Evolutionary conservation across 2,888 invertebrate genomes (phyloP).

Genomic region (Synergus itoensis): DNA sequence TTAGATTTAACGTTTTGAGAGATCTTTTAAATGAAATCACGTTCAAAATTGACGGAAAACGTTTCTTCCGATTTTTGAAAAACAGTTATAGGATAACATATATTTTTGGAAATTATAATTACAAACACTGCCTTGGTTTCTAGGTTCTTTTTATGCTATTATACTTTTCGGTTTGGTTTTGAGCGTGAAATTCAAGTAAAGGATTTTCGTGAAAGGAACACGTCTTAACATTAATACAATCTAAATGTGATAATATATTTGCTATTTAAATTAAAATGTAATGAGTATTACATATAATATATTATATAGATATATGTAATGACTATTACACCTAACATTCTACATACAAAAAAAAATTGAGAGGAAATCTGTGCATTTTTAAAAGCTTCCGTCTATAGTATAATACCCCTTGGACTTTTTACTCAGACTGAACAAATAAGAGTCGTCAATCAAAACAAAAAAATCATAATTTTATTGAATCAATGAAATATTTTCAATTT

Average conservation of each 20-base stretch:
- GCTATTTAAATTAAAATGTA: constrained; percentile 71
- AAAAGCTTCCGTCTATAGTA: neutral
- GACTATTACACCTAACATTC: constrained; percentile 20
- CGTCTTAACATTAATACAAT: constrained; percentile 77
- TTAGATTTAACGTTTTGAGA: constrained; percentile 66
- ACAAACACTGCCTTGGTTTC: neutral
- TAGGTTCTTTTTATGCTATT: constrained; percentile 1
- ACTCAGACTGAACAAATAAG: neutral
- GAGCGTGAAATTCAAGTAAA: constrained; percentile 48
- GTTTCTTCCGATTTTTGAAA: constrained; percentile 6
- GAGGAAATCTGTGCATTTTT: constrained; percentile 18
- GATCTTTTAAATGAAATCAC: constrained; percentile 47
- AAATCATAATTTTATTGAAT: neutral
- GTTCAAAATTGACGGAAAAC: constrained; percentile 18
- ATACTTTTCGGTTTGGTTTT: constrained; percentile 24
- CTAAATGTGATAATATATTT: constrained; percentile 78
- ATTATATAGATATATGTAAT: constrained; percentile 45
- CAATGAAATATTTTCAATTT: neutral
- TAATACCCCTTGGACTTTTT: neutral
- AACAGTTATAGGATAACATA: neutral
- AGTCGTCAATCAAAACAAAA: constrained; percentile 1
- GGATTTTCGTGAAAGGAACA: constrained; percentile 51
- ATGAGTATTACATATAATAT: constrained; percentile 57
- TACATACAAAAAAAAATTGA: constrained; percentile 5
- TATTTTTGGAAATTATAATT: constrained; percentile 17